Evolutionary conservation across 2,888 invertebrate genomes (phyloP).

Genomic region (Netelia virgata): DNA sequence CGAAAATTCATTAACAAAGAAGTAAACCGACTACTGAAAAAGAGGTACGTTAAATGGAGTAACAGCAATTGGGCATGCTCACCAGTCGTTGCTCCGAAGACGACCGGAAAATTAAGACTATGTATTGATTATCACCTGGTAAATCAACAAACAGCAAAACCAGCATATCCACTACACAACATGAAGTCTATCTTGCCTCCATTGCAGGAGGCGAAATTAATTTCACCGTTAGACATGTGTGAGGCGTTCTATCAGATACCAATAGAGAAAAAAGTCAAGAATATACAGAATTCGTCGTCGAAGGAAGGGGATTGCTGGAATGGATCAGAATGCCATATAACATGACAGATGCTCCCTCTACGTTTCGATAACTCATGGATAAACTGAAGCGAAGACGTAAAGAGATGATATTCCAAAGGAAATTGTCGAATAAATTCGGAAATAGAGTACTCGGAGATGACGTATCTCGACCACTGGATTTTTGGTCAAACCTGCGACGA

Average conservation of each 20-base stretch:
- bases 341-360: constrained; percentile 32
- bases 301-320: constrained; percentile 45
- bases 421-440: constrained; percentile 48
- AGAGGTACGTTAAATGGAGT: constrained; percentile 51
- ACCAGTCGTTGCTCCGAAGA: constrained; percentile 49
- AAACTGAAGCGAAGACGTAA: constrained; percentile 30
- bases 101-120: constrained; percentile 17
- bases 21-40: constrained; percentile 28
- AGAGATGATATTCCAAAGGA: constrained; percentile 25
- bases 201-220: constrained; percentile 50
- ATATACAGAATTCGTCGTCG: constrained; percentile 50
- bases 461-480: constrained; percentile 64
- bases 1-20: constrained; percentile 31
- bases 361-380: constrained; percentile 53
- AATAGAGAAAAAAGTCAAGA: constrained; percentile 22
- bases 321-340: constrained; percentile 52
- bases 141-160: constrained; percentile 52
- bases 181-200: constrained; percentile 57
- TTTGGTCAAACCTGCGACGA: constrained; percentile 56
- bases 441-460: constrained; percentile 59
- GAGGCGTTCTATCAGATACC: constrained; percentile 61
- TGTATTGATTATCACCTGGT: constrained; percentile 50
- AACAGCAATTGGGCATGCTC: constrained; percentile 53
- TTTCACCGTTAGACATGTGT: constrained; percentile 21
- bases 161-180: constrained; percentile 56